A percentile compares a stretch with the other conserved stretches of the same genome.
Conservation (phyloP, 1,140 invertebrate species). For the Aphelenchoides fujianensis region DNA sequence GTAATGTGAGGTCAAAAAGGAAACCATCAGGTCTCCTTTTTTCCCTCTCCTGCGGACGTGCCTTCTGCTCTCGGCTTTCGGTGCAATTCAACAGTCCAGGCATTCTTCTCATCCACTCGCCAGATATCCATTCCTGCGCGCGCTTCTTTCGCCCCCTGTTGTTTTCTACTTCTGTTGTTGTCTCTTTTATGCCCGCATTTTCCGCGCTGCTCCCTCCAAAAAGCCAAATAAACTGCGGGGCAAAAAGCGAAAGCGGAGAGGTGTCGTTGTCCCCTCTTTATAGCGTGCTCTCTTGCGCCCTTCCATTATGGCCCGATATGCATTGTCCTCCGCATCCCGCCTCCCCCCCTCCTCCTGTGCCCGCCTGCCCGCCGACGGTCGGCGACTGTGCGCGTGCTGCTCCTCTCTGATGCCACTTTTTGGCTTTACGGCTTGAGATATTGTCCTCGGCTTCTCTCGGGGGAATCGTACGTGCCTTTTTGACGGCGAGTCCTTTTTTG, state of each 20-base stretch:
- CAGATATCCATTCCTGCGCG: constrained; percentile 4
- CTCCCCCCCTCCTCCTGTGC: no score
- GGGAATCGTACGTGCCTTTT: no score
- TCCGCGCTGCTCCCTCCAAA: not conserved
- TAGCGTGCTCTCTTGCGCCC: no score
- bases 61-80: no score
- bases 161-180: constrained; percentile 5
- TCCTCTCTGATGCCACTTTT: not conserved
- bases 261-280: not conserved
- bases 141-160: not conserved
- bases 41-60: no score
- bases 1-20: not conserved
- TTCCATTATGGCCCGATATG: constrained; percentile 3
- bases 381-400: not conserved
- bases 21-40: constrained; percentile 1
- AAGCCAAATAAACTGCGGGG: not conserved
- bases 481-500: no score
- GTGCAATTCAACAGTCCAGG: not conserved
- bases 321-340: not conserved
- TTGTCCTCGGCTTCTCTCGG: not conserved
- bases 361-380: no score
- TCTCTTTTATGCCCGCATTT: constrained; percentile 1
- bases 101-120: not conserved
- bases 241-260: not conserved
- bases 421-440: constrained; percentile 1